Base-by-base conservation (phyloP, 1,140 invertebrate genomes). In the Nilaparvata lugens region DNA sequence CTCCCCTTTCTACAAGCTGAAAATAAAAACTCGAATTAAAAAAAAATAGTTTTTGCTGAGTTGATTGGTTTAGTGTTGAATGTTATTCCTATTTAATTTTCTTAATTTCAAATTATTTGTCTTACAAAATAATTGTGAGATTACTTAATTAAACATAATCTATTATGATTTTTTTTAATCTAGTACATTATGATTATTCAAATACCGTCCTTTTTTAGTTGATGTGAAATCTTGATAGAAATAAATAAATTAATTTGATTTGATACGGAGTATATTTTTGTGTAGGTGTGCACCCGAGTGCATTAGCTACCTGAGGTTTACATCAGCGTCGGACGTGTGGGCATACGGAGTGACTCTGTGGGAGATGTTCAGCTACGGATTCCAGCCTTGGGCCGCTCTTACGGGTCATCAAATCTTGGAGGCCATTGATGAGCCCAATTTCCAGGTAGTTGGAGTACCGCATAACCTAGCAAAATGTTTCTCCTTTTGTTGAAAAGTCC, bases 331-430 rank as follows among this genome's bases (percentile, higher is more conserved):
- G 66, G 97, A 99, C 74, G 92, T 97, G 0, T 99, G 96, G 96
- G 93, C 95, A 0, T 99, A 89, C 75, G 96, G 89, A 9, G 95
- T 98, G 0, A 96, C 94, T n/a, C 74, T 99, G 0, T 99, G 96
- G 95, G 97, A 99, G 75, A 95, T 98, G 90, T 98, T 98, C 71
- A 93, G 92, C 11, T 97, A 97, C 70, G 96, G 96, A 9, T 94
- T 95, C 70, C 94, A 97, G 73, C 96, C 96, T 0, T 98, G 95
- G 95, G 89, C 91, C 0, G 95, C 93, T 0, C 79, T 95, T 21
- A 96, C 93, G 0, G 95, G 96, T 0, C 89, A 95, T 66, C 88
- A 99, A 78, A 98, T 98, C 64, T 74, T 98, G 1, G 92, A 97
- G 71, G 90, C 93, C 0, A 96, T 99, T 56, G 95, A 98, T 75